These are phyloP conservation scores for Halcyon senegalensis DNA, from an alignment of 2,113 vertebrate species.

Conservation along the genomic window DNA sequence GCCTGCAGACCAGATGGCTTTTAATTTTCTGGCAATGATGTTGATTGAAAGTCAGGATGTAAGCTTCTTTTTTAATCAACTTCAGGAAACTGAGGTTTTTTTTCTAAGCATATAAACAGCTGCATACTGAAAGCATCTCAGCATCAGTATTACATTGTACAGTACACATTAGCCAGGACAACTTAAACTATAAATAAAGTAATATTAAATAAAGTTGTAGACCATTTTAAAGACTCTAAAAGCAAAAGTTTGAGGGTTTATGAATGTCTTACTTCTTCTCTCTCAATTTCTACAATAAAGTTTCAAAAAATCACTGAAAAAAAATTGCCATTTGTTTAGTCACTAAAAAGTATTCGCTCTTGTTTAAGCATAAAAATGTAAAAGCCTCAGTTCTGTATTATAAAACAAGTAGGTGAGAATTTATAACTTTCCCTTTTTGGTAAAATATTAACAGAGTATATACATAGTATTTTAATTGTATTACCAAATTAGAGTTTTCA, in stretches of 20 bases:
- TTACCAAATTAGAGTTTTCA: background rate
- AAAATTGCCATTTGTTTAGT: background rate
- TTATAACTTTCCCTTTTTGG: background rate
- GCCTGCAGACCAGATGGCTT: conserved; percentile 58
- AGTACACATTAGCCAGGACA: background rate
- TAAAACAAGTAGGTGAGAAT: background rate
- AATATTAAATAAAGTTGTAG: background rate
- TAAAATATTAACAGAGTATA: background rate
- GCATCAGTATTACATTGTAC: background rate
- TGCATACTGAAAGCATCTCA: background rate
- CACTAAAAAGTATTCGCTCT: background rate
- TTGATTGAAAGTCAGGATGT: conserved; percentile 49
- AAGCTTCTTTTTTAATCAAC: conserved; percentile 59
- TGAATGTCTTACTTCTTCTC: background rate
- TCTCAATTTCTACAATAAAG: background rate
- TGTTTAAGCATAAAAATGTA: background rate
- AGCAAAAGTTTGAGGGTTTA: fast-evolving
- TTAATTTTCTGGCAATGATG: conserved; percentile 70
- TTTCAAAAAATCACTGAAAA: background rate
- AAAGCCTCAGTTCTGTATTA: background rate
- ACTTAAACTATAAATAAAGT: background rate
- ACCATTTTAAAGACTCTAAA: background rate
- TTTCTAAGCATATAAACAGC: conserved; percentile 28
- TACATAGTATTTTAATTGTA: background rate
- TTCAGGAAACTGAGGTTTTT: background rate